These are phyloP conservation scores for Lepidocyrtoides sp. DNA, from an alignment of 2,888 invertebrate genomes.

Conservation along the genomic window DNA sequence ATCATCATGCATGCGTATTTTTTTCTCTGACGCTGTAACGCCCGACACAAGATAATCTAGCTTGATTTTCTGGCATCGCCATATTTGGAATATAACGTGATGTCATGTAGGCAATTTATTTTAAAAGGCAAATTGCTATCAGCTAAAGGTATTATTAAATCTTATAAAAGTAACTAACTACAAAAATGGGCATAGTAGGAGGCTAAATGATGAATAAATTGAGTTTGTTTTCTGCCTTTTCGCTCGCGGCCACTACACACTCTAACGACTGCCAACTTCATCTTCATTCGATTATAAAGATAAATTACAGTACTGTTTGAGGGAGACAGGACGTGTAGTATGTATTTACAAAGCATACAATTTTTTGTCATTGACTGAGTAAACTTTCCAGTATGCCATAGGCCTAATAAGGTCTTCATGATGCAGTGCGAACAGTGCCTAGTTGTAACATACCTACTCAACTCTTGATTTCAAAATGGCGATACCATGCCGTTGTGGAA, in stretches of 20 bases:
- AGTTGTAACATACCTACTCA: no score
- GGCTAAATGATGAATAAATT: neutral
- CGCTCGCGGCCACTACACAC: neutral
- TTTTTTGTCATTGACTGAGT: no score
- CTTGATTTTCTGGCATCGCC: conserved; percentile 52
- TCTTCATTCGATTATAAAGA: neutral
- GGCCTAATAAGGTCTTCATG: no score
- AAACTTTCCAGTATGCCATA: no score
- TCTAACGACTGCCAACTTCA: neutral
- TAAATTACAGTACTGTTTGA: neutral
- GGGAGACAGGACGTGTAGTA: neutral
- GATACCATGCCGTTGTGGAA: neutral
- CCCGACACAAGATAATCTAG: conserved; percentile 17
- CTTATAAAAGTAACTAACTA: neutral
- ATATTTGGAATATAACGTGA: conserved; percentile 63
- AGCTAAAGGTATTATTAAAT: neutral
- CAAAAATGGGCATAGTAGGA: conserved; percentile 16
- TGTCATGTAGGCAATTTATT: conserved; percentile 49
- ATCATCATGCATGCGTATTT: neutral
- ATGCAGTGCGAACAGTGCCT: no score
- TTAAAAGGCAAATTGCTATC: conserved; percentile 4
- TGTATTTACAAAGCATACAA: neutral
- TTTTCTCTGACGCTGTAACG: neutral
- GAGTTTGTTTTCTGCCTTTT: neutral
- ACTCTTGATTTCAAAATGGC: neutral